A percentile compares a stretch with the other conserved stretches of the same genome.
phyloP scores from a whole-genome alignment of 2,113 vertebrate species.

The Tachycineta bicolor region DNA sequence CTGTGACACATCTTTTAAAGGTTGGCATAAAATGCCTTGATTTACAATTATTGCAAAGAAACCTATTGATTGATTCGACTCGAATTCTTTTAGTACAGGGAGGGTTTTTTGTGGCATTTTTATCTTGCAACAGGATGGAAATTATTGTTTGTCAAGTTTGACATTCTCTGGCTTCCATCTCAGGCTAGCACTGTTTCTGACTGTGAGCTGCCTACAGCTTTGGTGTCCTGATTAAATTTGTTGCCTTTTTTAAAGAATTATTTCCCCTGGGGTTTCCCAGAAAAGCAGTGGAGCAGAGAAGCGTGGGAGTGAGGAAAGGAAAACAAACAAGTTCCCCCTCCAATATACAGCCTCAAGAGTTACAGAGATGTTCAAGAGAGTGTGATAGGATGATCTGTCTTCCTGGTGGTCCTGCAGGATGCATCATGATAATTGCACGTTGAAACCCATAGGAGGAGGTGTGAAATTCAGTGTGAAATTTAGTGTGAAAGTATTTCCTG shows the following conservation, averaged over 20 bases:
- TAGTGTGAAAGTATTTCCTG: neutral
- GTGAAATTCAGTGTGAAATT: neutral
- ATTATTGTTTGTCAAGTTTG: neutral
- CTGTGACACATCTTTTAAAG: neutral
- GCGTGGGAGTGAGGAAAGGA: neutral
- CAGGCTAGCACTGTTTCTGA: neutral
- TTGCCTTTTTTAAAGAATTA: conserved; percentile 10
- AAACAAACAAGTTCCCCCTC: neutral
- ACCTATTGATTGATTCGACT: neutral
- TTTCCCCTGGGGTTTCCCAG: conserved; percentile 1
- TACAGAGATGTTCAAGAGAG: neutral
- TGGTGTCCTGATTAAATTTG: conserved; percentile 14
- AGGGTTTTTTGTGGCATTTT: neutral
- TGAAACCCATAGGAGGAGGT: neutral
- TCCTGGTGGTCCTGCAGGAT: neutral
- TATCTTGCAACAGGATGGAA: neutral
- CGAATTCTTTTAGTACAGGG: neutral
- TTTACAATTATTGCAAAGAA: neutral
- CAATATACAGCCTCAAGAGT: neutral
- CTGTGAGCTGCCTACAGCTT: neutral
- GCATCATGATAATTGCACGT: neutral
- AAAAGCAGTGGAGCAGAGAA: neutral
- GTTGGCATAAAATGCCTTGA: neutral
- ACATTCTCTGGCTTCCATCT: neutral
- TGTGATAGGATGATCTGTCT: neutral